Evolutionary conservation across 2,888 invertebrate species (phyloP).

Genomic region (Epiblema foenella): DNA sequence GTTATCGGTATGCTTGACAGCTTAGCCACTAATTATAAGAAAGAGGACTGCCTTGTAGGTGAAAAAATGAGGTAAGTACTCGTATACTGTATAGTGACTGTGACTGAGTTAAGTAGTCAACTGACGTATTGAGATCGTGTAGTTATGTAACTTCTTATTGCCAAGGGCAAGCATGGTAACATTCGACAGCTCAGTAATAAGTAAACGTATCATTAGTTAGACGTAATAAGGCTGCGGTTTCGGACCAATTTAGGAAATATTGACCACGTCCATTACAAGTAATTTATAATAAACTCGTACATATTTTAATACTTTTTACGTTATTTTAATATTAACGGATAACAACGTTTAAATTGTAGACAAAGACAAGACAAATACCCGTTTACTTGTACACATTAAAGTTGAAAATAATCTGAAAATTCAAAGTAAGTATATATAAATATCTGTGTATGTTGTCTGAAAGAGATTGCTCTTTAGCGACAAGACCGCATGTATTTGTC

Average conservation of each 20-base stretch:
- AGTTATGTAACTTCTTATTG: background rate
- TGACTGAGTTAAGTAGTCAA: background rate
- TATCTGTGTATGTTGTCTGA: background rate
- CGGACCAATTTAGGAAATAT: background rate
- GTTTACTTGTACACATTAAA: too few species aligned
- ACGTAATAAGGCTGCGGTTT: background rate
- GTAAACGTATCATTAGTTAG: background rate
- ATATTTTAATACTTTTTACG: background rate
- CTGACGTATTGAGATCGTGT: background rate
- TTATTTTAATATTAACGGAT: background rate
- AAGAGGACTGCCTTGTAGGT: conserved; percentile 19
- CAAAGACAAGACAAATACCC: too few species aligned
- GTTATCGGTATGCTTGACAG: conserved; percentile 7
- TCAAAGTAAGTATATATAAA: too few species aligned
- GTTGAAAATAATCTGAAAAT: too few species aligned
- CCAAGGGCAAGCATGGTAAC: conserved; percentile 1
- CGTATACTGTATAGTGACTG: background rate
- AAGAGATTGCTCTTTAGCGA: too few species aligned
- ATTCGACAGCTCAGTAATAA: background rate
- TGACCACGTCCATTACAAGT: background rate
- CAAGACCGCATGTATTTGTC: too few species aligned
- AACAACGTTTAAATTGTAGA: background rate
- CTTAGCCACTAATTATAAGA: conserved; percentile 20
- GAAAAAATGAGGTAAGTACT: background rate
- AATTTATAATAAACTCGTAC: background rate